These are phyloP conservation scores for Pipistrellus pygmaeus DNA, from an alignment of 2,797 vertebrate genomes.

Conservation along the genomic window DNA sequence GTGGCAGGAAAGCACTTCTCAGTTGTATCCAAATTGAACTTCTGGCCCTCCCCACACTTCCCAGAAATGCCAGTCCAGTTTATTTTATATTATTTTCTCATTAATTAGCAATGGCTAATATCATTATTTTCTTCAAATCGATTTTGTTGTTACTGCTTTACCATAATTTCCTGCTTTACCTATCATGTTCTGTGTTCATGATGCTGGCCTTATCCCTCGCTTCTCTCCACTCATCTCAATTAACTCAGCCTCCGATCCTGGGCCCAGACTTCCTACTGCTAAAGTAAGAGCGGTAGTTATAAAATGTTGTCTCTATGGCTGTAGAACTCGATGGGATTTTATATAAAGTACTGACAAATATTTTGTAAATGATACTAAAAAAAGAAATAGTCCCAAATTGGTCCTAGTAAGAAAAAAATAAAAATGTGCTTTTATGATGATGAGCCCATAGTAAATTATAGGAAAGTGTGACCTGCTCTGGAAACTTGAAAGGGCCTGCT, in stretches of 20 bases:
- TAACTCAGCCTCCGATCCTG: not conserved
- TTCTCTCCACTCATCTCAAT: not conserved
- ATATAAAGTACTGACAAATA: not conserved
- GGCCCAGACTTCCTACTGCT: not conserved
- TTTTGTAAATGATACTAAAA: constrained; percentile 15
- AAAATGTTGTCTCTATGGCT: not conserved
- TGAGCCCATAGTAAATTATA: not conserved
- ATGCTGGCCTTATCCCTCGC: not conserved
- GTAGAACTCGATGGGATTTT: not conserved
- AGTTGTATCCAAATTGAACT: not conserved
- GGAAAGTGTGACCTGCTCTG: not conserved
- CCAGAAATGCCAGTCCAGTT: not conserved
- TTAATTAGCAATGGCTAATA: not conserved
- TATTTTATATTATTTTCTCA: not conserved
- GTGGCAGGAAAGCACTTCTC: not conserved
- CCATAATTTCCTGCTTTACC: not conserved
- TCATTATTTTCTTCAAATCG: not conserved
- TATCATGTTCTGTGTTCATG: not conserved
- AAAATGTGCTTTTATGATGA: not conserved
- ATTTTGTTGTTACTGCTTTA: constrained; percentile 20
- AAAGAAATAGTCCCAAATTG: not conserved
- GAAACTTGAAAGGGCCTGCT: not conserved
- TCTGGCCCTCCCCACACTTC: not conserved
- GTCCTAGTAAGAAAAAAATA: not conserved
- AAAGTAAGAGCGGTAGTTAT: not conserved